phyloP scores from a whole-genome alignment of 2,888 invertebrate genomes.

The Heliconius hortense region DNA sequence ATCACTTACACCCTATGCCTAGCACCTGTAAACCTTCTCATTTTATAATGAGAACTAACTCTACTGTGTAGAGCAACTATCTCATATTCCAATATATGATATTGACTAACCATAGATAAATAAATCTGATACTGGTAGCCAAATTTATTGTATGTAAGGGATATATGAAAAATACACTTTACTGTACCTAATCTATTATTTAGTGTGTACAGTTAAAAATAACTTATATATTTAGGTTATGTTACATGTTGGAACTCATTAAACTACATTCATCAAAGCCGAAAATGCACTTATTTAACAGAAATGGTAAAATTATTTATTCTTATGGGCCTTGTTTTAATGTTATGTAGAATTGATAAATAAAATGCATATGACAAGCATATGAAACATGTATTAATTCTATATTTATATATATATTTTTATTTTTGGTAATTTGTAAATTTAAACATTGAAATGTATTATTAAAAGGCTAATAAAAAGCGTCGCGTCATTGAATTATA shows the following conservation, averaged over 20 bases:
- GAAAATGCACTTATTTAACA: background rate
- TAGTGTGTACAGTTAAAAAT: background rate
- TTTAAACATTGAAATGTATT: slow-evolving; percentile 12
- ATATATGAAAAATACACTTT: background rate
- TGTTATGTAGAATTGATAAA: background rate
- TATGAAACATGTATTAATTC: background rate
- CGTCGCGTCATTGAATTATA: slow-evolving; percentile 41
- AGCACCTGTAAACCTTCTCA: background rate
- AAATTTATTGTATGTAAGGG: background rate
- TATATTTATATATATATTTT: background rate
- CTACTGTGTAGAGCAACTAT: background rate
- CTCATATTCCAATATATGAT: background rate
- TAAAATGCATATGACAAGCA: background rate
- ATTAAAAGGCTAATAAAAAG: slow-evolving; percentile 33
- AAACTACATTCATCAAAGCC: background rate
- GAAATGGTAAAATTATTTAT: background rate
- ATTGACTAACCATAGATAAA: slow-evolving; percentile 5
- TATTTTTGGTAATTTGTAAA: background rate
- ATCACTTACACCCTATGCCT: background rate
- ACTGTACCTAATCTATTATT: background rate
- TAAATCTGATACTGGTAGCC: background rate
- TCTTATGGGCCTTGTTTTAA: background rate
- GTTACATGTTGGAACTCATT: background rate
- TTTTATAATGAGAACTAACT: background rate
- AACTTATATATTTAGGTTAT: background rate